These are phyloP conservation scores for Eubucco bourcierii DNA, from an alignment of 2,113 vertebrate genomes.

Conservation along the genomic window DNA sequence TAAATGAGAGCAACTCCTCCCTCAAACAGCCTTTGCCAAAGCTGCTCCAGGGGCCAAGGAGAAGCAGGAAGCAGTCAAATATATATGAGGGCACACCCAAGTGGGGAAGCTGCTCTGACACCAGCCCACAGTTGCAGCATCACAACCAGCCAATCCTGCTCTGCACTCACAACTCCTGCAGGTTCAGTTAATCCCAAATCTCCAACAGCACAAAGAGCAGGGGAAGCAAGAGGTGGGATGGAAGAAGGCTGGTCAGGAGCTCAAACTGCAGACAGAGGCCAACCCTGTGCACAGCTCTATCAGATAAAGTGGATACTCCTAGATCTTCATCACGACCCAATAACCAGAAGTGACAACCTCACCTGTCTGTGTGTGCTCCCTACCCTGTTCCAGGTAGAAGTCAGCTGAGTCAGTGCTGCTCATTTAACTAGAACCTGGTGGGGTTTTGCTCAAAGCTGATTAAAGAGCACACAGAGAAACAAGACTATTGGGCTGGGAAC, in stretches of 20 bases:
- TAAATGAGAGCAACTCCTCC: not conserved
- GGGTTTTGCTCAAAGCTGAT: not conserved
- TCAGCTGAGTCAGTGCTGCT: not conserved
- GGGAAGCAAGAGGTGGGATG: not conserved
- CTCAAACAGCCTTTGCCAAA: not conserved
- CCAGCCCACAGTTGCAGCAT: not conserved
- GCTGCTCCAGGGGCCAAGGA: not conserved
- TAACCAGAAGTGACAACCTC: not conserved
- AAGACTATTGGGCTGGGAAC: not conserved
- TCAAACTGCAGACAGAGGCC: not conserved
- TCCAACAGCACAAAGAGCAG: not conserved
- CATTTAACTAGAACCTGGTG: not conserved
- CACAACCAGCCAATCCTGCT: not conserved
- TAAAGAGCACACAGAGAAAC: not conserved
- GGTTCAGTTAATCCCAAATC: not conserved
- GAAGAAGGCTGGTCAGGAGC: not conserved
- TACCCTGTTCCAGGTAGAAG: not conserved
- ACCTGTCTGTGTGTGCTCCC: not conserved
- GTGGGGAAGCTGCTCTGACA: not conserved
- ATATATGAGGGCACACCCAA: fast-evolving
- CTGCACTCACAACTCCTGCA: not conserved
- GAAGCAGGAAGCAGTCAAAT: not conserved
- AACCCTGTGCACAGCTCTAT: not conserved
- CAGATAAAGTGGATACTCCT: not conserved
- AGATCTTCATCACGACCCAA: not conserved